These are phyloP conservation scores for Passer montanus DNA, from an alignment of 2,113 vertebrate genomes.

Conservation along the genomic window DNA sequence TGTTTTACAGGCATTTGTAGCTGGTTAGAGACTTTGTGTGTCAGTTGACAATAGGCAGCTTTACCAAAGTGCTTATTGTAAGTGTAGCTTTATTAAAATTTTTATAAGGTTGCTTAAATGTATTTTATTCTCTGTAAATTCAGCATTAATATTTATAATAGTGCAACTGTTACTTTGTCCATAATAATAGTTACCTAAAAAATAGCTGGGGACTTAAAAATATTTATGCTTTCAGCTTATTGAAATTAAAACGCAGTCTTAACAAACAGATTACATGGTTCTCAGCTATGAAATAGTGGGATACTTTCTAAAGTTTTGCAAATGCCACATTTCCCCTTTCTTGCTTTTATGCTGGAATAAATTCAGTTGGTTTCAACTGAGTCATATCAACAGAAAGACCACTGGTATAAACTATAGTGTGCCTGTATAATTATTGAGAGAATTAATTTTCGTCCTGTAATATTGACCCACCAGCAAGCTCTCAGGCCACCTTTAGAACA, in stretches of 20 bases:
- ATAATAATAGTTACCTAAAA: slow-evolving; percentile 1
- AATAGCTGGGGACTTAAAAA: not conserved
- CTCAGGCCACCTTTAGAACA: not conserved
- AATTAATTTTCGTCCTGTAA: not conserved
- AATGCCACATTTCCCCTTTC: not conserved
- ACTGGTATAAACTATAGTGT: not conserved
- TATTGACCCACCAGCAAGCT: not conserved
- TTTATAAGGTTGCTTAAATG: slow-evolving; percentile 32
- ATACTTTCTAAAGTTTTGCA: not conserved
- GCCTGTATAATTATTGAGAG: not conserved
- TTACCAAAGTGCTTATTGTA: not conserved
- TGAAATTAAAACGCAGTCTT: slow-evolving; percentile 13
- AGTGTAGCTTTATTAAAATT: not conserved
- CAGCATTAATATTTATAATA: slow-evolving; percentile 55
- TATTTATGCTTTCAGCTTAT: slow-evolving; percentile 6
- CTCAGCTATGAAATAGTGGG: not conserved
- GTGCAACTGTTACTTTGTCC: slow-evolving; percentile 26
- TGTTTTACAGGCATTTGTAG: not conserved
- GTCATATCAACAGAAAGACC: not conserved
- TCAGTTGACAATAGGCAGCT: not conserved
- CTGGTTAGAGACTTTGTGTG: not conserved
- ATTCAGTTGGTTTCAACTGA: not conserved
- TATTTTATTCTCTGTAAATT: slow-evolving; percentile 42
- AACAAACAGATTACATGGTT: not conserved
- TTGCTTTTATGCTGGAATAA: not conserved